phyloP scores from a whole-genome alignment of 2,113 vertebrate species.

The Pluvianellus socialis region DNA sequence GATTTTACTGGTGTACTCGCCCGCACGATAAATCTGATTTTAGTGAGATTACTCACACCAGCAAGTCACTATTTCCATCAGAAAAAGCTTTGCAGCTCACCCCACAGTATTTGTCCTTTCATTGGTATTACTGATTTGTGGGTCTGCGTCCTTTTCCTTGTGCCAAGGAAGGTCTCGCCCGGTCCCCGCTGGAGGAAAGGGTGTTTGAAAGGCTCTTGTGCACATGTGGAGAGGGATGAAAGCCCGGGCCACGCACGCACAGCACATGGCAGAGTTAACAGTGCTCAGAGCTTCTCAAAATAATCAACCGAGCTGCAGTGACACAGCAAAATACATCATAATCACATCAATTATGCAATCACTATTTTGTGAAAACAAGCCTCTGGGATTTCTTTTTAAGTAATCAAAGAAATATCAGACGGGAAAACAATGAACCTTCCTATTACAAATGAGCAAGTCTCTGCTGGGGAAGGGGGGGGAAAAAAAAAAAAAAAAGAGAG shows the following conservation, averaged over 20 bases:
- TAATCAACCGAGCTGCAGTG: slow-evolving; percentile 36
- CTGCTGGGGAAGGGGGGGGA: neutral
- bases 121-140: neutral
- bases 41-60: neutral
- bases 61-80: neutral
- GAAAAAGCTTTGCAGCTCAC: neutral
- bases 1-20: neutral
- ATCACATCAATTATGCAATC: slow-evolving; percentile 63
- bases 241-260: neutral
- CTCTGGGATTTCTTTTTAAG: slow-evolving; percentile 63
- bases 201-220: neutral
- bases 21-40: neutral
- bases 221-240: neutral
- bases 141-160: neutral
- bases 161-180: fast-evolving
- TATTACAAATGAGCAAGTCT: neutral
- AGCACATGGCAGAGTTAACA: slow-evolving; percentile 16
- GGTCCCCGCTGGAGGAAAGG: neutral
- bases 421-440: slow-evolving; percentile 51
- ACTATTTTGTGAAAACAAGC: slow-evolving; percentile 65
- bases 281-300: slow-evolving; percentile 49
- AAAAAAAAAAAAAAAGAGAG: neutral
- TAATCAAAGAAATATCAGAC: slow-evolving; percentile 64
- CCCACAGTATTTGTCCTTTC: neutral
- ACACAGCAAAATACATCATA: slow-evolving; percentile 58